These are phyloP conservation scores for Calonectris borealis DNA, from an alignment of 2,113 vertebrate species.

Conservation along the genomic window DNA sequence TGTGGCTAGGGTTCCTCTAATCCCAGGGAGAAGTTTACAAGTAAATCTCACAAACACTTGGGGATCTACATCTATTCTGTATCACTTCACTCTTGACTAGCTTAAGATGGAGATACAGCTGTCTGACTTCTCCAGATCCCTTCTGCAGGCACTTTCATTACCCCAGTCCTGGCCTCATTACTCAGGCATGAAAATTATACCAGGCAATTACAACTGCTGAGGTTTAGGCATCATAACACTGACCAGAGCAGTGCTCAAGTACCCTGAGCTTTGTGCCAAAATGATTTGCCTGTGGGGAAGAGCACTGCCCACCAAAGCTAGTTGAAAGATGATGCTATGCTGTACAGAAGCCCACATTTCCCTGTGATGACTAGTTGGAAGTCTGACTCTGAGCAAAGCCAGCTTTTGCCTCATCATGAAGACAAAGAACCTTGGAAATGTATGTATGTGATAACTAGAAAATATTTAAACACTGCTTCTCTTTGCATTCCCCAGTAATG, in stretches of 20 bases:
- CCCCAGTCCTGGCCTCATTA: neutral
- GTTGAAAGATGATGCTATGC: neutral
- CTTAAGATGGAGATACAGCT: neutral
- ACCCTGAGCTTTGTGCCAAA: neutral
- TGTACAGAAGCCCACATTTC: neutral
- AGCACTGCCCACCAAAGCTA: neutral
- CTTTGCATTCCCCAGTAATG: neutral
- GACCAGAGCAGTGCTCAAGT: neutral
- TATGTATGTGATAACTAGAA: neutral
- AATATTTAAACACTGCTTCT: neutral
- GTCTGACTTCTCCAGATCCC: neutral
- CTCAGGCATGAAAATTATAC: neutral
- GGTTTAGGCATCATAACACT: neutral
- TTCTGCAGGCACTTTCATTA: neutral
- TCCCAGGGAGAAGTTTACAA: neutral
- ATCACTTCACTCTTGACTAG: neutral
- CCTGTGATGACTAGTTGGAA: neutral
- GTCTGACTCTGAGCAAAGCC: neutral
- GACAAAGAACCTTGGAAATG: neutral
- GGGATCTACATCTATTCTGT: fast-evolving
- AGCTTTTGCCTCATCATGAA: neutral
- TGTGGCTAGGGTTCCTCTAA: neutral
- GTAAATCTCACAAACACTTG: neutral
- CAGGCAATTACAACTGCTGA: neutral
- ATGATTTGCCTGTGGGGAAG: neutral